A percentile compares a stretch with the other conserved stretches of the same genome.
Evolutionary conservation across 2,113 vertebrate genomes (phyloP).

Genomic region (Zosterops japonicus): DNA sequence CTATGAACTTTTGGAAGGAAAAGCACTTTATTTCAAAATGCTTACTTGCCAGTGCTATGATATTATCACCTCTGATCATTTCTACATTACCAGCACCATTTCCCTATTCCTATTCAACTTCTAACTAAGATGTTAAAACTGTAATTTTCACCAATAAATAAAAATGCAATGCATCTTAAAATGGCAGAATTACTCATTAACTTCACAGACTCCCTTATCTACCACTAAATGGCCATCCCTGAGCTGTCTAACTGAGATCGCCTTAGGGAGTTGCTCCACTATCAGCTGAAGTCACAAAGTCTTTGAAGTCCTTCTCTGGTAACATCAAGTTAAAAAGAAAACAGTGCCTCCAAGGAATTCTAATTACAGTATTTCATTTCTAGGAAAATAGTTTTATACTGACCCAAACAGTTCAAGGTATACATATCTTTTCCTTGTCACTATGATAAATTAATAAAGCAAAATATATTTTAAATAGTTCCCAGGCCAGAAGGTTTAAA

Average conservation of each 20-base stretch:
- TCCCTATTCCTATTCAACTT: neutral
- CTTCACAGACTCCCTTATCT: conserved; percentile 44
- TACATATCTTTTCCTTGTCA: neutral
- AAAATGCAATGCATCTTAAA: conserved; percentile 18
- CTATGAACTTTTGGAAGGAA: neutral
- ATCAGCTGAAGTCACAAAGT: conserved; percentile 41
- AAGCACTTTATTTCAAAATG: neutral
- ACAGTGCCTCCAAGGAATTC: conserved; percentile 30
- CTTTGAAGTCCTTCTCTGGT: conserved; percentile 57
- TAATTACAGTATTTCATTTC: conserved; percentile 42
- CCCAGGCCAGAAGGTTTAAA: neutral
- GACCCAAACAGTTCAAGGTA: neutral
- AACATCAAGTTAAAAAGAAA: conserved; percentile 45
- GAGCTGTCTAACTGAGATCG: conserved; percentile 17
- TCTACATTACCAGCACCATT: neutral
- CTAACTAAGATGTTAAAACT: conserved; percentile 35
- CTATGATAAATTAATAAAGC: conserved; percentile 8
- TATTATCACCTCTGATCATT: neutral
- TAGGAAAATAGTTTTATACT: conserved; percentile 16
- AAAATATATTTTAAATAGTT: neutral
- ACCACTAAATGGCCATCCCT: neutral
- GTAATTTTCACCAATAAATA: conserved; percentile 34
- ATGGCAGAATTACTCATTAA: conserved; percentile 56
- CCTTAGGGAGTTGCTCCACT: conserved; percentile 16
- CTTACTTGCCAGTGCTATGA: neutral